Evolutionary conservation across 2,797 vertebrate genomes (phyloP).

Genomic region (Manis crassicaudata): DNA sequence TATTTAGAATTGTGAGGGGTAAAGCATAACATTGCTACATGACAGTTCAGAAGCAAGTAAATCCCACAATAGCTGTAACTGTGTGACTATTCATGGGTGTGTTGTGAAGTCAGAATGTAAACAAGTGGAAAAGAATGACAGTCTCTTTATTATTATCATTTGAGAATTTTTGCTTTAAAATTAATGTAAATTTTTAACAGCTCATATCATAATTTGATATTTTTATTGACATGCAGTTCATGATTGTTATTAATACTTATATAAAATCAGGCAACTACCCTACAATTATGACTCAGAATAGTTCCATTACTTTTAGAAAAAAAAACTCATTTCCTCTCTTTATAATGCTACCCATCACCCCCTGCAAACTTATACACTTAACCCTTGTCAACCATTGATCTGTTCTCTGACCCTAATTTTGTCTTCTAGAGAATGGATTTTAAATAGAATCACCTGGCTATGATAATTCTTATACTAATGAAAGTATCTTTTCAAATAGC

Average conservation of each 20-base stretch:
- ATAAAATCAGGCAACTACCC: not conserved
- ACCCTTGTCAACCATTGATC: not conserved
- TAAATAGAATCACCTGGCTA: not conserved
- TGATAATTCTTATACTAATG: not conserved
- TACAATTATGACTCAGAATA: not conserved
- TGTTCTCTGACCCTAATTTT: not conserved
- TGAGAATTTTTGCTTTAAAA: not conserved
- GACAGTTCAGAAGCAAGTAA: not conserved
- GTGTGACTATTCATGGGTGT: not conserved
- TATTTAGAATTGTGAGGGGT: constrained; percentile 11
- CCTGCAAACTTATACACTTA: not conserved
- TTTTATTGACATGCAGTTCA: not conserved
- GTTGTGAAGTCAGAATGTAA: not conserved
- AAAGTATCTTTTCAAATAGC: not conserved
- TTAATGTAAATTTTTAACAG: not conserved
- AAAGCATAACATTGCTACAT: not conserved
- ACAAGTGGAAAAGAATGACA: not conserved
- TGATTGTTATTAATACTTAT: not conserved
- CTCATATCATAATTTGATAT: not conserved
- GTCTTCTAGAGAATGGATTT: not conserved
- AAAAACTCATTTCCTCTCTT: not conserved
- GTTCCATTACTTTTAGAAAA: not conserved
- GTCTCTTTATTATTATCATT: not conserved
- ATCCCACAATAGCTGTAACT: not conserved
- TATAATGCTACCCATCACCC: not conserved